phyloP scores from a whole-genome alignment of 1,140 invertebrate genomes.

The Schlechtendalia chinensis region DNA sequence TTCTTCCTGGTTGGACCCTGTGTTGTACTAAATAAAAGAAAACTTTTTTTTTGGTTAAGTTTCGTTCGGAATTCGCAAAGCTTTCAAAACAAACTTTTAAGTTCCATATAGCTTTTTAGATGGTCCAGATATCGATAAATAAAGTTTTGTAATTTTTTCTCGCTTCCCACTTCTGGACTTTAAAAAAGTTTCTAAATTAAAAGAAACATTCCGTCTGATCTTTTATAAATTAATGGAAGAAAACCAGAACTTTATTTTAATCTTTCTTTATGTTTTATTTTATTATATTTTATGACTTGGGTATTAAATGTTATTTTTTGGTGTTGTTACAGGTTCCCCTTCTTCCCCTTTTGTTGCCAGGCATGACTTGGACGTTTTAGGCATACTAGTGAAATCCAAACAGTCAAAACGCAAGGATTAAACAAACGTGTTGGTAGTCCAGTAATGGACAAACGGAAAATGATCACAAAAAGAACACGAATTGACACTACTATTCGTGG shows the following conservation, averaged over 20 bases:
- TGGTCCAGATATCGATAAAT: conserved; percentile 41
- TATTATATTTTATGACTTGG: background rate
- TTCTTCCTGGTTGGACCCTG: too few relatives aligned
- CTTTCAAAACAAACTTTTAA: conserved; percentile 48
- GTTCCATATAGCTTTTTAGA: conserved; percentile 47
- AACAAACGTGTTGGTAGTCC: conserved; percentile 50
- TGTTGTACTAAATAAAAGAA: conserved; percentile 36
- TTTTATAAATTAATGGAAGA: conserved; percentile 30
- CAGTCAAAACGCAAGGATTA: conserved; percentile 50
- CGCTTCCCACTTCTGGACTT: conserved; percentile 17
- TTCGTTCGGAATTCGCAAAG: conserved; percentile 14
- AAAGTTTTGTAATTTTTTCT: conserved; percentile 48
- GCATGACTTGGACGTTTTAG: conserved; percentile 42
- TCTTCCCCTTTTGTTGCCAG: background rate
- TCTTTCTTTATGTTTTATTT: background rate
- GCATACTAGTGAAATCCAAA: conserved; percentile 18
- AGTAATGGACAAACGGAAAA: conserved; percentile 73
- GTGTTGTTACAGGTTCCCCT: conserved; percentile 29
- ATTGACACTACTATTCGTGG: conserved; percentile 66
- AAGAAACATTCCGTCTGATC: conserved; percentile 37
- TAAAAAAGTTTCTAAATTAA: conserved; percentile 48
- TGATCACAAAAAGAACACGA: conserved; percentile 75
- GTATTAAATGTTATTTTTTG: background rate
- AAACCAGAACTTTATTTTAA: conserved; percentile 24
- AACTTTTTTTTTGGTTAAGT: conserved; percentile 36